phyloP scores from a whole-genome alignment of 2,113 vertebrate species.

The Tiliqua scincoides region DNA sequence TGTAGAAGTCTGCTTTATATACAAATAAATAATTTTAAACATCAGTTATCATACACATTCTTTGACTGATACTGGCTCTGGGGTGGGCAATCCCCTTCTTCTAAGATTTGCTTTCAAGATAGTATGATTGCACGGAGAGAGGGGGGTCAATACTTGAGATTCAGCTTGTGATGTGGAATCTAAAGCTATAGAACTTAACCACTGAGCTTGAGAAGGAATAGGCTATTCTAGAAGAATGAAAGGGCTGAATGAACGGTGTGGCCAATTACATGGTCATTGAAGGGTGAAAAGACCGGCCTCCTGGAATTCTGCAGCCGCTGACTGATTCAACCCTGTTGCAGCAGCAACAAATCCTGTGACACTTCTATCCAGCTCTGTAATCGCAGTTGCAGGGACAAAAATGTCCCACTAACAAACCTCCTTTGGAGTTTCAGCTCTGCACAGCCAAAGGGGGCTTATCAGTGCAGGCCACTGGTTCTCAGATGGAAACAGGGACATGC shows the following conservation, averaged over 20 bases:
- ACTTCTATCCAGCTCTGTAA: slow-evolving; percentile 13
- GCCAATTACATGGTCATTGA: slow-evolving; percentile 74
- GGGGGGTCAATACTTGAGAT: background rate
- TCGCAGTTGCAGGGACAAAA: slow-evolving; percentile 9
- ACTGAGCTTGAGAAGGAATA: slow-evolving; percentile 17
- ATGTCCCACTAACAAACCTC: background rate
- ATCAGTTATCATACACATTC: background rate
- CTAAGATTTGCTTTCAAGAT: background rate
- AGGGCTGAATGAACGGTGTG: slow-evolving; percentile 68
- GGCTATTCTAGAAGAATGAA: slow-evolving; percentile 64
- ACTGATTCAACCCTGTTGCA: slow-evolving; percentile 53
- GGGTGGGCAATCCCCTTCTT: background rate
- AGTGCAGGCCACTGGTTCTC: background rate
- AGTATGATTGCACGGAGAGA: background rate
- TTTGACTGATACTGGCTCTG: background rate
- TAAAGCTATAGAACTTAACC: slow-evolving; percentile 24
- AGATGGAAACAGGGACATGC: too few relatives aligned
- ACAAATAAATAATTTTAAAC: too few relatives aligned
- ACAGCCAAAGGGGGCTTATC: background rate
- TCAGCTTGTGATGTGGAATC: background rate
- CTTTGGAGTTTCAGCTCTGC: background rate
- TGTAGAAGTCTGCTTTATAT: too few relatives aligned
- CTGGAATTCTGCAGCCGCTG: slow-evolving; percentile 70
- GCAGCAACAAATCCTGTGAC: slow-evolving; percentile 60
- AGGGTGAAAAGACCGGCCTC: slow-evolving; percentile 65